These are phyloP conservation scores for Bimastos eiseni DNA, from an alignment of 2,888 invertebrate genomes.

Conservation along the genomic window DNA sequence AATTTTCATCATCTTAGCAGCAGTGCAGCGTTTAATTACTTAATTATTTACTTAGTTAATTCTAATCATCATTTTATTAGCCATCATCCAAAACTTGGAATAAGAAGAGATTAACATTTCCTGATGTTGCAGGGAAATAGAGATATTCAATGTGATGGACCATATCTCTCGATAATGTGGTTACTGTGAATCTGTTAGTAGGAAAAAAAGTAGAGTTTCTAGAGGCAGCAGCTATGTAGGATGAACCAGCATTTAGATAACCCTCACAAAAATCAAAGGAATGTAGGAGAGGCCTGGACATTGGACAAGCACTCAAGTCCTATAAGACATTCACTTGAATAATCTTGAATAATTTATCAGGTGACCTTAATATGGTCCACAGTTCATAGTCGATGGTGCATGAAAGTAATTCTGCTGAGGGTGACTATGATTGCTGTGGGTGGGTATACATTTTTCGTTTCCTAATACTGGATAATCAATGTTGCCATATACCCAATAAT, in stretches of 20 bases:
- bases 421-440: not conserved
- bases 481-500: not conserved
- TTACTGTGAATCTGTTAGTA: not conserved
- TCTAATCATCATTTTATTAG: no score
- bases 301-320: not conserved
- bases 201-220: not conserved
- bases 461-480: not conserved
- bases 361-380: not conserved
- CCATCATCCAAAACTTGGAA: no score
- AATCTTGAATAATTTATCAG: not conserved
- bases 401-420: not conserved
- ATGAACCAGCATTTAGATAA: not conserved
- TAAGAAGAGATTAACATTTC: no score
- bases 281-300: not conserved
- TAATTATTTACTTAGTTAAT: no score
- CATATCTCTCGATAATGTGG: no score
- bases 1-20: no score
- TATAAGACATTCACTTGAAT: not conserved
- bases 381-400: not conserved
- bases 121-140: no score
- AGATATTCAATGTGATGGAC: no score
- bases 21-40: no score
- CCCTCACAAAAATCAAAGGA: not conserved
- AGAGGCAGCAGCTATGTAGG: not conserved
- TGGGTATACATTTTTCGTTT: not conserved